phyloP scores from a whole-genome alignment of 2,113 vertebrate species.

The Tragelaphus buxtoni region DNA sequence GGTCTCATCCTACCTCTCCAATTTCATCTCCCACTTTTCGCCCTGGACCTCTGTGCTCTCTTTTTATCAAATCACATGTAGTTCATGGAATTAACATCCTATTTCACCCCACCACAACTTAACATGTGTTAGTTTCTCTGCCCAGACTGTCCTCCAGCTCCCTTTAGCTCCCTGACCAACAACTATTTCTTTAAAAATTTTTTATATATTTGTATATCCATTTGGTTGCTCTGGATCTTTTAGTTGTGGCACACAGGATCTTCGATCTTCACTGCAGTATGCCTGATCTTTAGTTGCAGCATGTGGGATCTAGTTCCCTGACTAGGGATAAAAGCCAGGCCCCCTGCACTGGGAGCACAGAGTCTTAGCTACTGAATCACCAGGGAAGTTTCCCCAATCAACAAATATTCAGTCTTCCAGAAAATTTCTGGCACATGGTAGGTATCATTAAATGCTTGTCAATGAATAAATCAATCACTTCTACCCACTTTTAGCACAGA shows the following conservation, averaged over 20 bases:
- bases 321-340: neutral
- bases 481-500: constrained; percentile 6
- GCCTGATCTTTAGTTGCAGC: neutral
- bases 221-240: neutral
- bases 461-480: constrained; percentile 46
- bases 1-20: neutral
- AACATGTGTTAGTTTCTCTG: neutral
- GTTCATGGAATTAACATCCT: neutral
- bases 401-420: neutral
- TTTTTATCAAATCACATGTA: neutral
- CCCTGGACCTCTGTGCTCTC: neutral
- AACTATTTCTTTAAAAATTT: neutral
- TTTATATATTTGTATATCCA: neutral
- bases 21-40: neutral
- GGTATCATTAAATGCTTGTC: neutral
- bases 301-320: neutral
- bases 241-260: neutral
- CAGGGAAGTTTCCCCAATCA: neutral
- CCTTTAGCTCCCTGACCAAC: neutral
- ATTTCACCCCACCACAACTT: neutral
- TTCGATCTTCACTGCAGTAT: neutral
- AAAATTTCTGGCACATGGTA: neutral
- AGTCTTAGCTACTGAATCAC: neutral
- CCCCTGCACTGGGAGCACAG: neutral
- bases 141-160: neutral